phyloP scores from a whole-genome alignment of 1,140 invertebrate species.

The Trissolcus basalis region DNA sequence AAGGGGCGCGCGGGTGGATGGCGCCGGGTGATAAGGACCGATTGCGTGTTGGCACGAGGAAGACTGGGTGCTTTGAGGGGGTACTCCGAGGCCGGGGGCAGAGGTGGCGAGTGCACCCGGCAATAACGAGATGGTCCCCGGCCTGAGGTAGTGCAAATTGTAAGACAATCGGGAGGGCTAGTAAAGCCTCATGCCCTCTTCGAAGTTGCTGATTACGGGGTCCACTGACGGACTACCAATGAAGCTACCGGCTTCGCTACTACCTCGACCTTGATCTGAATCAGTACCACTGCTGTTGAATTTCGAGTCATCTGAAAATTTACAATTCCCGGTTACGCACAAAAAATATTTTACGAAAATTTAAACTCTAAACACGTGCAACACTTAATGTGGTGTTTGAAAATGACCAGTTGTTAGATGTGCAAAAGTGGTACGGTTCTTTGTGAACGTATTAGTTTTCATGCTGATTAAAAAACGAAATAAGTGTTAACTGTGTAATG shows the following conservation, averaged over 20 bases:
- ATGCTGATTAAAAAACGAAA: too few species aligned
- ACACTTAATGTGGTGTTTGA: too few species aligned
- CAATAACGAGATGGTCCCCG: conserved; percentile 70
- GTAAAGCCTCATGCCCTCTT: conserved; percentile 87
- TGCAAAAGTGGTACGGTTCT: too few species aligned
- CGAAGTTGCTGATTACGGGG: conserved; percentile 84
- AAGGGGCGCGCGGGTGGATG: conserved; percentile 38
- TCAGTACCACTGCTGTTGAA: conserved; percentile 71
- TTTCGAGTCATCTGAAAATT: conserved; percentile 68
- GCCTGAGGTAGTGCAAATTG: conserved; percentile 75
- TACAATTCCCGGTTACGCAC: too few species aligned
- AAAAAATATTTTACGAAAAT: too few species aligned
- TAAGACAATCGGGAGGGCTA: conserved; percentile 77
- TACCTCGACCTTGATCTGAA: conserved; percentile 71
- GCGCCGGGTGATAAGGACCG: conserved; percentile 30
- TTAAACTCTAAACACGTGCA: too few species aligned
- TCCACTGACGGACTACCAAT: conserved; percentile 78
- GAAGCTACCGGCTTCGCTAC: conserved; percentile 73
- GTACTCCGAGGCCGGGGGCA: conserved; percentile 53
- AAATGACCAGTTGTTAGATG: too few species aligned
- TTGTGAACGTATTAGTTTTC: too few species aligned
- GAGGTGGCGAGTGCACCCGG: conserved; percentile 63
- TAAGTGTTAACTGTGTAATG: too few species aligned
- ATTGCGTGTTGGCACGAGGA: conserved; percentile 65
- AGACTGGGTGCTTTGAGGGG: conserved; percentile 65